phyloP scores from a whole-genome alignment of 92 coral and sea anemone genomes.

The Blastomussa wellsi region DNA sequence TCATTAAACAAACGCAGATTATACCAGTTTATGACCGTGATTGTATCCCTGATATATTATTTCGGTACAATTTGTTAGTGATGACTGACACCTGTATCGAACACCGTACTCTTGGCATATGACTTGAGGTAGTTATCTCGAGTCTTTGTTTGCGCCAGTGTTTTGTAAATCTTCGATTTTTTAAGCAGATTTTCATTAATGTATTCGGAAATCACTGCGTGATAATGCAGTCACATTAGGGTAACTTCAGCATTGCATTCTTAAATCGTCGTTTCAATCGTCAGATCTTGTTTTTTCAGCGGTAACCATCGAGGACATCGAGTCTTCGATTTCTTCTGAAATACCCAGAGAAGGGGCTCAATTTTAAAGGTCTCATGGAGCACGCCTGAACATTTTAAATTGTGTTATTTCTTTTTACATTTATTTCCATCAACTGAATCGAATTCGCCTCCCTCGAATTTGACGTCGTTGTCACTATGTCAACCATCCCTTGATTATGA shows the following conservation, averaged over 20 bases:
- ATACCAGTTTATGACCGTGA: not conserved
- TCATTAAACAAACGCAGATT: too few relatives aligned
- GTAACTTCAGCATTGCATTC: too few relatives aligned
- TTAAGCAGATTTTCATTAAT: too few relatives aligned
- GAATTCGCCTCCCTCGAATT: conserved; percentile 1
- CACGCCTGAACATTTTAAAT: not conserved
- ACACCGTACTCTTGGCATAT: not conserved
- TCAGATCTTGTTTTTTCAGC: too few relatives aligned
- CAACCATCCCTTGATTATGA: conserved; percentile 1
- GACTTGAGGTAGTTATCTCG: not conserved
- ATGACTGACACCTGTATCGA: not conserved
- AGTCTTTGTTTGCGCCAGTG: too few relatives aligned
- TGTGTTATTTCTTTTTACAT: not conserved
- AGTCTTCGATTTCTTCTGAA: too few relatives aligned
- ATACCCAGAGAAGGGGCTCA: too few relatives aligned
- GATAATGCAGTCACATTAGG: too few relatives aligned
- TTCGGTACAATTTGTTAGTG: not conserved
- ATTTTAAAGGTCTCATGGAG: not conserved
- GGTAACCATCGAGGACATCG: too few relatives aligned
- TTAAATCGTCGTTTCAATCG: too few relatives aligned
- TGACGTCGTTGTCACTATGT: not conserved
- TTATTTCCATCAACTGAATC: conserved; percentile 8
- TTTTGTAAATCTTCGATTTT: too few relatives aligned
- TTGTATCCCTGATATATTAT: not conserved
- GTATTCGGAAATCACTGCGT: too few relatives aligned